Evolutionary conservation across 2,888 invertebrate species (phyloP), one percentile per base, ranked within the genome.

Genomic region (Sesia apiformis): DNA sequence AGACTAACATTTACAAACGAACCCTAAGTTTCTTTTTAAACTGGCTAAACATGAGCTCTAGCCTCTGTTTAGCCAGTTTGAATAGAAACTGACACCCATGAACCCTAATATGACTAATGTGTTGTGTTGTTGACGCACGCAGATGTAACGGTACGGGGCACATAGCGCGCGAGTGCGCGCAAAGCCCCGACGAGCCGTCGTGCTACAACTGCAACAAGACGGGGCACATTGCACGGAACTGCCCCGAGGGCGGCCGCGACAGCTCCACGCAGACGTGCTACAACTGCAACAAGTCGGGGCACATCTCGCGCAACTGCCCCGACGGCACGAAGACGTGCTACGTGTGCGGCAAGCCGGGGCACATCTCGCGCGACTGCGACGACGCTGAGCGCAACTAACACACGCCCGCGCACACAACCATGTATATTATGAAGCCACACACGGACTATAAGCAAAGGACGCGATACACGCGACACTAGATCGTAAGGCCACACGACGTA

Each of bases 121-220:
- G 42, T n/a, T 7, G 7, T 6, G 42, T n/a, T 8, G 49, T 6
- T 8, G 42, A 6, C 5, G 42, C 8, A 4, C 93, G 87, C 84
- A 93, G 94, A 80, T 97, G 97, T 92, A 96, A 96, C 89, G 95
- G 96, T 71, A 94, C 95, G 76, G 97, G 97, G 59, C 97, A 97
- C 90, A 96, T 97, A 91, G 97, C 97, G 71, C 96, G 96, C 81
- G 96, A 97, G 89, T 97, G 97, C 89, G 94, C 95, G 75, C 96
- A 96, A 90, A 93, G 90, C 72, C 93, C 93, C 62, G 94, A 94
- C 76, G 93, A 92, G 85, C 94, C 96, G 84, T 95, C 96, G 73
- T 98, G 97, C 92, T 98, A 97, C 93, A 97, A 96, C 89, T 98
- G 97, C 92, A 96, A 95, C 90, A 96, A 96, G 91, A 94, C 95